phyloP scores from a whole-genome alignment of 2,113 vertebrate species.

The Nibea albiflora region DNA sequence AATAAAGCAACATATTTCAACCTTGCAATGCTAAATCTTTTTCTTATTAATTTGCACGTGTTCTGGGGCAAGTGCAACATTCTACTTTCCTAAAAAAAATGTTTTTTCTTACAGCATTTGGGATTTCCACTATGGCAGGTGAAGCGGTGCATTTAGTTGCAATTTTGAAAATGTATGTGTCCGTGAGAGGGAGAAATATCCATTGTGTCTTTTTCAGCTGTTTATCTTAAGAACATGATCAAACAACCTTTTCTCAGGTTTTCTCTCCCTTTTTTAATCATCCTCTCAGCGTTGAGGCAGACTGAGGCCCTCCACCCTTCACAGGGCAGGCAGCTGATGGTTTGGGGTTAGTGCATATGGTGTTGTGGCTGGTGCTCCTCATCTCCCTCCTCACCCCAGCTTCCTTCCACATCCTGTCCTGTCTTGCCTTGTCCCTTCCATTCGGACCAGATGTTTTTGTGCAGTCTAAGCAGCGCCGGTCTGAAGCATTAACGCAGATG shows the following conservation, averaged over 20 bases:
- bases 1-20: neutral
- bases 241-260: neutral
- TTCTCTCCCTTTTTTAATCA: neutral
- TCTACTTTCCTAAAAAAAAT: neutral
- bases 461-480: constrained; percentile 33
- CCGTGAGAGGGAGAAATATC: neutral
- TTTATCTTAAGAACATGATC: neutral
- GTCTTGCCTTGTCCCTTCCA: constrained; percentile 52
- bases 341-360: constrained; percentile 56
- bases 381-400: constrained; percentile 51
- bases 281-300: constrained; percentile 1
- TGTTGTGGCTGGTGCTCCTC: constrained; percentile 62
- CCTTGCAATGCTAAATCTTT: neutral
- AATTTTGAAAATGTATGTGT: neutral
- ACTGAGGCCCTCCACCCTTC: constrained; percentile 45
- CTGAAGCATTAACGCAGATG: constrained; percentile 63
- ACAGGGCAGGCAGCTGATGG: constrained; percentile 41
- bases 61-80: neutral
- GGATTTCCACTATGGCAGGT: neutral
- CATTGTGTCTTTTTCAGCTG: neutral
- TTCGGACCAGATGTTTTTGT: constrained; percentile 74
- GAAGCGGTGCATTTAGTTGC: too few relatives aligned
- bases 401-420: constrained; percentile 73
- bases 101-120: neutral
- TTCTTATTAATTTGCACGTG: too few relatives aligned